Evolutionary conservation across 2,797 vertebrate species (phyloP).

Genomic region (Diplodus sargus): DNA sequence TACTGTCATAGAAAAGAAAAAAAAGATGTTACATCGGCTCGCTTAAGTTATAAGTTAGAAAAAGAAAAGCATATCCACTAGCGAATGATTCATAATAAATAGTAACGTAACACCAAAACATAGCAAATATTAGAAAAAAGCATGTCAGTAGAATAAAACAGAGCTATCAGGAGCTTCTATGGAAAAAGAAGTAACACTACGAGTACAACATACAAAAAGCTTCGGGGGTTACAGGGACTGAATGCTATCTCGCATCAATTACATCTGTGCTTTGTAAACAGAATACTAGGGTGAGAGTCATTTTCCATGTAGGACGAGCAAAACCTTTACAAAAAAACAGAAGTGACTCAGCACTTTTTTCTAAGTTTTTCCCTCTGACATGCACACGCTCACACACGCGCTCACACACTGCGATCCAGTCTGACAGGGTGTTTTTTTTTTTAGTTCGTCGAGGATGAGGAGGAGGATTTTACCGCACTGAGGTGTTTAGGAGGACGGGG

Average conservation of each 20-base stretch:
- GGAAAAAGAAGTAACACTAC: constrained; percentile 65
- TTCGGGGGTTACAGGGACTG: constrained; percentile 55
- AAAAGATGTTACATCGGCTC: constrained; percentile 66
- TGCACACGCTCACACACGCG: constrained; percentile 60
- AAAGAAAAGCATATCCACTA: constrained; percentile 73
- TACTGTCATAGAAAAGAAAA: constrained; percentile 75
- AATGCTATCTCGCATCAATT: constrained; percentile 69
- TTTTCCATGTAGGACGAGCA: constrained; percentile 63
- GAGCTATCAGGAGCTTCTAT: constrained; percentile 68
- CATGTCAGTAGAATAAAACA: constrained; percentile 72
- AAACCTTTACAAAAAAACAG: constrained; percentile 50
- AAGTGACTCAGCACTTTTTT: constrained; percentile 53
- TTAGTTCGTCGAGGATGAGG: constrained; percentile 44
- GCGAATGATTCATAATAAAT: constrained; percentile 82
- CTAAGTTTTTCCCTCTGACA: constrained; percentile 65
- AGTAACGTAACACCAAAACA: constrained; percentile 77
- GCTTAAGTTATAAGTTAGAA: constrained; percentile 66
- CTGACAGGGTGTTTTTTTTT: constrained; percentile 31
- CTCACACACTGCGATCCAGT: constrained; percentile 56
- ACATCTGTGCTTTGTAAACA: constrained; percentile 78
- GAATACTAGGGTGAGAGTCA: constrained; percentile 66
- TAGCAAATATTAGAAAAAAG: constrained; percentile 78
- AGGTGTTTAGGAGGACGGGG: constrained; percentile 32
- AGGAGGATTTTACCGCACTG: constrained; percentile 34
- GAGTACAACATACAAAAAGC: constrained; percentile 70